Conservation (phyloP, 2,113 vertebrate species). For the Eudorcas thomsonii region DNA sequence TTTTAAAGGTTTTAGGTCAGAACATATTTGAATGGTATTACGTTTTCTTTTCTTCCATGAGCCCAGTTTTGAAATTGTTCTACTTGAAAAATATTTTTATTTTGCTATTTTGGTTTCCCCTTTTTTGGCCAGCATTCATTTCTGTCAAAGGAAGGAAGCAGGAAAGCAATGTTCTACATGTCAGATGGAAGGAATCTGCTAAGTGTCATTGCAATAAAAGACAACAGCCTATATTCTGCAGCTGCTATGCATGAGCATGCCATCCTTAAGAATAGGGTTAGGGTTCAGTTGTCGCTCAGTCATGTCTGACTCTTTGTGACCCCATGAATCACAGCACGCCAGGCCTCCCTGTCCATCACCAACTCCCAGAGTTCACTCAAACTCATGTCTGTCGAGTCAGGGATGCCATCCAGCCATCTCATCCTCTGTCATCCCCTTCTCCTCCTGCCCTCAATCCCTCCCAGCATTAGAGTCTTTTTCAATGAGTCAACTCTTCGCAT, state of each 20-base stretch:
- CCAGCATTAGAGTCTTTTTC: too few species aligned
- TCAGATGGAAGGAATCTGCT: constrained; percentile 72
- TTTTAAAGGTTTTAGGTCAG: not conserved
- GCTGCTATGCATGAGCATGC: not conserved
- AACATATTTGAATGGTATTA: not conserved
- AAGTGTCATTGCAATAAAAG: constrained; percentile 72
- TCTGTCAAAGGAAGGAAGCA: constrained; percentile 60
- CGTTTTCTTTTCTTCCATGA: constrained; percentile 16
- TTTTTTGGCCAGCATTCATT: constrained; percentile 52
- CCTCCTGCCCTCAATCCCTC: too few species aligned
- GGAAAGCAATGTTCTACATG: constrained; percentile 48
- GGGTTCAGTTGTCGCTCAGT: not conserved
- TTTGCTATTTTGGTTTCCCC: constrained; percentile 49
- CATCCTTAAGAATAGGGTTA: not conserved
- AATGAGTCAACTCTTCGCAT: too few species aligned
- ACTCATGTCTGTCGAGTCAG: rapidly evolving
- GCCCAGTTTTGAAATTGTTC: constrained; percentile 19
- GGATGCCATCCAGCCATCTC: too few species aligned
- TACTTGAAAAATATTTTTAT: constrained; percentile 62
- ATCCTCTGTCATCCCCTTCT: too few species aligned
- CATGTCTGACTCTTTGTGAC: too few species aligned
- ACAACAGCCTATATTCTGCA: not conserved
- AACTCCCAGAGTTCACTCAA: too few species aligned
- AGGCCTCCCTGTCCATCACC: too few species aligned
- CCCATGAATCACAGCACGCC: too few species aligned